Evolutionary conservation across 2,113 vertebrate species (phyloP), one percentile per base, ranked within the genome.

Genomic region (Oncorhynchus mykiss): DNA sequence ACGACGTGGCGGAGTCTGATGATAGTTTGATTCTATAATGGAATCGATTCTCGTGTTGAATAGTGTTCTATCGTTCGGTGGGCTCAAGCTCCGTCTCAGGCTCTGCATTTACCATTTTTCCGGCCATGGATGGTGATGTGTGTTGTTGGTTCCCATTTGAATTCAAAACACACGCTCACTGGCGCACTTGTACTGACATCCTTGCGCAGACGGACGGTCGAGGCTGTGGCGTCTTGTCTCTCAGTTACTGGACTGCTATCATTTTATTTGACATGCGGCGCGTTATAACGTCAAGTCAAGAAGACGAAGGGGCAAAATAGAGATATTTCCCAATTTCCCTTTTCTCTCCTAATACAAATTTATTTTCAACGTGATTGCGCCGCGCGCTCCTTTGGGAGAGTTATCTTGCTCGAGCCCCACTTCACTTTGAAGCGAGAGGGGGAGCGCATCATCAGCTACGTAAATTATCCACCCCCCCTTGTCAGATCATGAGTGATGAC

Each of bases 121-220:
- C 87, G 81, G 88, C 85, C 81, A 83, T 87, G 84, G 84, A 31
- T 67, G 65, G 16, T 67, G 16, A 14, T 54, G 51, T 85, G 88
- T 85, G 87, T 77, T 89, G 83, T 77, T 89, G 83, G 76, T 79
- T 89, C 89, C 51, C 91, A 94, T 94, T 92, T 93, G 92, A 92
- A 94, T 94, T 93, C 93, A 87, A 92, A 90, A 91, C 93, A 92
- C 93, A 91, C 92, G 85, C 90, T 88, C 92, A 87, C 87, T 90
- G 91, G 87, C 91, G 88, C 90, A 90, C 90, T 82, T 81, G 84
- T 88, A 88, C 91, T 76, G 90, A 84, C 89, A 74, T 83, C 81
- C 83, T 73, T 81, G 80, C 75, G 34, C 6, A 34, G 34, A 34
- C 6, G 34, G 34, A 34, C 34, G 34, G 6, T 34, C 6, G 34